Percentiles rank a stretch among this genome's conserved stretches.
Conservation (phyloP, 2,888 invertebrate species). For the Molorchus minor region DNA sequence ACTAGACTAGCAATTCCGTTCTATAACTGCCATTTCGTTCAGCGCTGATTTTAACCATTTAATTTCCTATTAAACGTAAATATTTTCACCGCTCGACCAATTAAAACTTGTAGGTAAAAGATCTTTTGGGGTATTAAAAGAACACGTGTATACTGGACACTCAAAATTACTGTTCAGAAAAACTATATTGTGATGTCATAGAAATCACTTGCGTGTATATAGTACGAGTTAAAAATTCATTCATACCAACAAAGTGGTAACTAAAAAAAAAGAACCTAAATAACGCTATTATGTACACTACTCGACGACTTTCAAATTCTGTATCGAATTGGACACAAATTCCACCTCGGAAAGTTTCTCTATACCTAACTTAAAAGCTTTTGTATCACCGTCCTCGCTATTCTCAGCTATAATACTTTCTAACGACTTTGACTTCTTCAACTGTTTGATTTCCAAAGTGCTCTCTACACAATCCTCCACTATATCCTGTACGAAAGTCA, state of each 20-base stretch:
- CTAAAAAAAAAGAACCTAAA: conserved; percentile 16
- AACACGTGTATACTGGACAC: no score
- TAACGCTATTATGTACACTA: conserved; percentile 41
- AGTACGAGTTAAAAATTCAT: background rate
- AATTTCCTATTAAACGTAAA: no score
- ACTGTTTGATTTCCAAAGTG: conserved; percentile 52
- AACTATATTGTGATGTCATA: no score
- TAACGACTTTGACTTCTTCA: conserved; percentile 71
- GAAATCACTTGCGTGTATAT: no score
- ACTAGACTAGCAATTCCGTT: no score
- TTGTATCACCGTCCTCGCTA: conserved; percentile 47
- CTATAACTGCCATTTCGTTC: no score
- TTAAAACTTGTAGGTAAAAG: no score
- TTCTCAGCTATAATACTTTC: conserved; percentile 67
- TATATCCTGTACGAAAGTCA: conserved; percentile 50
- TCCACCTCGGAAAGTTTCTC: conserved; percentile 67
- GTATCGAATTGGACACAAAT: conserved; percentile 70
- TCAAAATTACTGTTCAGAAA: no score
- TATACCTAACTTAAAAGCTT: conserved; percentile 40
- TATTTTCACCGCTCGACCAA: no score
- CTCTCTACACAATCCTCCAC: conserved; percentile 52
- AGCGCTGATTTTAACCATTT: no score
- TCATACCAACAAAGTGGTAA: conserved; percentile 3
- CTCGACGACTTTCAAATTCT: conserved; percentile 70
- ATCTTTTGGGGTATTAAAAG: no score